Evolutionary conservation across 37 sponge, comb jelly and placozoan species (phyloP), one percentile per base, ranked within the genome.

Genomic region (Amphimedon queenslandica): DNA sequence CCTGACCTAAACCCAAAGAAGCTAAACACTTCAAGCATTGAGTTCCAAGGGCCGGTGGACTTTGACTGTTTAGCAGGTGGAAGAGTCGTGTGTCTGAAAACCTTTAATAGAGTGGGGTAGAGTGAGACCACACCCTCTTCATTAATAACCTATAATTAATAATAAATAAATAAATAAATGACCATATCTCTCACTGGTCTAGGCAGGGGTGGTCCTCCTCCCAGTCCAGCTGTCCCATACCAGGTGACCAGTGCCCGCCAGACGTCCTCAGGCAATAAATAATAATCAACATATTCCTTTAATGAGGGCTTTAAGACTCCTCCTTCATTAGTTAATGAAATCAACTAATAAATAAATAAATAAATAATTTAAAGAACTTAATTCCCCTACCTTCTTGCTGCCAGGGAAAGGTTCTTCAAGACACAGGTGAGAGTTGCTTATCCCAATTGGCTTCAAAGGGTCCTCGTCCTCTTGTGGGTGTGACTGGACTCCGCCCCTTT

Each of bases 231-330:
- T 23, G 75, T 72, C 56, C 91, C 82, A 57, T 95, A 88, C 96
- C 96, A 95, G 20, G n/a, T n/a, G 29, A 81, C 58, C 27, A 95
- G 80, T 33, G 92, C 81, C 69, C 73, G 88, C 93, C 92, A 95
- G 1, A 95, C 78, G 43, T 82, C 76, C 58, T 92, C 93, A 2
- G 96, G 90, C n/a, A 95, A 74, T 10, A 92, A 58, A 13, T 90
- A 79, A 63, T 73, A 95, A 67, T 92, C 78, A 6, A 40, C 41
- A 25, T 63, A 56, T 53, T 84, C 82, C 39, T 75, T 70, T 73
- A 92, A 67, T 4, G 51, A 16, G 0, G 32, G 33, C 34, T 38
- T 37, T 42, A 92, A 35, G 0, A n/a, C n/a, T 16, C 88, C 92
- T 24, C 92, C 91, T 75, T 81, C 82, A 30, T 43, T 78, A 16